Base-by-base conservation (phyloP, 2,113 vertebrate genomes). In the Cichladusa arquata region DNA sequence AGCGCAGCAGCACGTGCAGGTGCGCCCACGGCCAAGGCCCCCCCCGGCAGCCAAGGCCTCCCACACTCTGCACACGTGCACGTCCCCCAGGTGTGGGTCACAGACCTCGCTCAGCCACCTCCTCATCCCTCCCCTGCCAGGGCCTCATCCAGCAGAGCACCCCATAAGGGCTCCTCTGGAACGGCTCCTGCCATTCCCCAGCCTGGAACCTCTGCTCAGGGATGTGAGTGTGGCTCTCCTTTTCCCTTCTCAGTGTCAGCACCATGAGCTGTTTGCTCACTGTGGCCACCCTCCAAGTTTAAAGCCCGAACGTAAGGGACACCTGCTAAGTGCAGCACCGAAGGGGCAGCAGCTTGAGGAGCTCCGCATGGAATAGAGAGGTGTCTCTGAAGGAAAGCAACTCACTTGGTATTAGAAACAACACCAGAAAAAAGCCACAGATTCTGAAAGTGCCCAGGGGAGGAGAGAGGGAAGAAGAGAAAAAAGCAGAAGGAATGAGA, bases 1-100 rank as follows among this genome's bases (percentile, higher is more conserved):
- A 85, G 74, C 5, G 0, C 33, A 1, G 31, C 7, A 25, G 66
- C 80, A 82, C 22, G 33, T 83, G 84, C 81, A 54, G 72, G 34
- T 87, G 82, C 40, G 78, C 67, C 73, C 5, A 36, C 51, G 2
- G 73, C 64, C 64, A 12, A 33, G 61, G 67, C 29, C 54, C 91
- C 60, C 16, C 54, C 61, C 0, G 4, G 62, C 48, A 6, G 79
- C 40, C 47, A 34, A 25, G 26, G 81, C 38, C 50, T 62, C 70
- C 31, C 69, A 22, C 57, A 0, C 62, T 45, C 2, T 6, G 36
- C 0, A 7, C 9, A 8, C 0, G 2, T 8, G 25, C 25, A 8
- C 54, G 4, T 22, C 0, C 1, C 89, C 77, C 42, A 16, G 34
- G 42, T 4, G 3, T 2, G 4, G 89, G 50, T 42, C 74, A 67